These are phyloP conservation scores for Muscicapa comitata DNA, from an alignment of 2,797 vertebrate genomes.

Conservation along the genomic window DNA sequence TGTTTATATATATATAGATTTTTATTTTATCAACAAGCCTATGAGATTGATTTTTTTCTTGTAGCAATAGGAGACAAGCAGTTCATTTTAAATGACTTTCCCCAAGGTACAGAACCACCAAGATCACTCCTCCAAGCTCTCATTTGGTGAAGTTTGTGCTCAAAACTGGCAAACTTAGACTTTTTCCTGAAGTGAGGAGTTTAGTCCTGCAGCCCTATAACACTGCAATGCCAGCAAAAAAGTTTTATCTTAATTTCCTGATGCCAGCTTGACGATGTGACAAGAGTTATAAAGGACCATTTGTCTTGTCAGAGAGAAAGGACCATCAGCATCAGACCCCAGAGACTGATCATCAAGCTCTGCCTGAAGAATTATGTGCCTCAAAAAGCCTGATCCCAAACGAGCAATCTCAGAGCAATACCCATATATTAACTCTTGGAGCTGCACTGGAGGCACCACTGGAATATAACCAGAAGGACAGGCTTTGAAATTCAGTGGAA, in stretches of 20 bases:
- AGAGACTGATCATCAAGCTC: neutral
- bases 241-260: constrained; percentile 53
- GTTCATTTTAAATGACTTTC: neutral
- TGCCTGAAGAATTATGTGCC: constrained; percentile 34
- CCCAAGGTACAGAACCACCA: neutral
- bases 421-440: neutral
- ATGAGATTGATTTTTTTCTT: neutral
- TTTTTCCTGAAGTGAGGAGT: neutral
- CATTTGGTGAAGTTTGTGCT: neutral
- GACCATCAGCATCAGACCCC: neutral
- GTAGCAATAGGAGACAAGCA: neutral
- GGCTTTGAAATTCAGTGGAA: neutral
- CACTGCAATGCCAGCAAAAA: constrained; percentile 50
- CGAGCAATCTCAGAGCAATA: neutral
- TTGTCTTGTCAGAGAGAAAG: constrained; percentile 30
- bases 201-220: neutral
- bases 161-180: neutral
- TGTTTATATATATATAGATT: neutral
- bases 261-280: neutral
- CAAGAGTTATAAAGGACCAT: constrained; percentile 47
- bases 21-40: neutral
- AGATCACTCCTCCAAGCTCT: neutral
- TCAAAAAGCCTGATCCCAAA: constrained; percentile 6
- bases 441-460: neutral
- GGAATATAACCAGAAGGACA: neutral